These are phyloP conservation scores for Sipha flava DNA, from an alignment of 1,140 invertebrate species.

Conservation along the genomic window DNA sequence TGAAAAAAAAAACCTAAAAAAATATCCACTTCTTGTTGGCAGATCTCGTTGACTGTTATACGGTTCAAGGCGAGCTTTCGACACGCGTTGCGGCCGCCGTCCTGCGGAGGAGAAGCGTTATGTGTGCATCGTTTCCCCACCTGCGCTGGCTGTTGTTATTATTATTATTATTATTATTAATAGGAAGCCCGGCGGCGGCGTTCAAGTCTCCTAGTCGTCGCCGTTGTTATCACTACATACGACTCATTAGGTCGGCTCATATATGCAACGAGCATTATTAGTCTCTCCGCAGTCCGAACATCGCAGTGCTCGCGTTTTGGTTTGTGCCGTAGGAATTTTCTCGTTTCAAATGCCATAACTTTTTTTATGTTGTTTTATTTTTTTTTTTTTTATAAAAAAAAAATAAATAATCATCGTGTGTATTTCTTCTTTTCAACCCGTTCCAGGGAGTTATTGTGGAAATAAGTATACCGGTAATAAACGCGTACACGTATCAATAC, in stretches of 20 bases:
- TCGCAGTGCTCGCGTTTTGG: background rate
- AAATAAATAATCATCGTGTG: too few relatives aligned
- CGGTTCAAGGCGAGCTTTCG: slow-evolving; percentile 28
- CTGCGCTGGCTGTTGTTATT: background rate
- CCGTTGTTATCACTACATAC: background rate
- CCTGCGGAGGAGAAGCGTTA: background rate
- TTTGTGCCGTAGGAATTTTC: background rate
- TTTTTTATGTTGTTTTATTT: background rate
- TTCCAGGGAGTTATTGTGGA: too few relatives aligned
- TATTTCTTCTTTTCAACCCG: too few relatives aligned
- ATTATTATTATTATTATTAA: background rate
- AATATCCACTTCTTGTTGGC: background rate
- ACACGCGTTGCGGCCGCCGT: background rate
- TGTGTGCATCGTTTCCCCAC: background rate
- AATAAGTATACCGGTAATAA: background rate
- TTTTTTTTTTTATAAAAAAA: too few relatives aligned
- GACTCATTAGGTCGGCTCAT: background rate
- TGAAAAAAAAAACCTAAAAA: background rate
- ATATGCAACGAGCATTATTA: slow-evolving; percentile 9
- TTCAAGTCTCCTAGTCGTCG: slow-evolving; percentile 13
- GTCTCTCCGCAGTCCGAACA: background rate
- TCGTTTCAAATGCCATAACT: background rate
- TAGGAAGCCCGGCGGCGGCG: background rate
- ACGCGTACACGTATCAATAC: background rate
- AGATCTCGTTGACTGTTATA: background rate